Base-by-base conservation (phyloP, 2,797 vertebrate species). In the Scolopax bukidnonensis region DNA sequence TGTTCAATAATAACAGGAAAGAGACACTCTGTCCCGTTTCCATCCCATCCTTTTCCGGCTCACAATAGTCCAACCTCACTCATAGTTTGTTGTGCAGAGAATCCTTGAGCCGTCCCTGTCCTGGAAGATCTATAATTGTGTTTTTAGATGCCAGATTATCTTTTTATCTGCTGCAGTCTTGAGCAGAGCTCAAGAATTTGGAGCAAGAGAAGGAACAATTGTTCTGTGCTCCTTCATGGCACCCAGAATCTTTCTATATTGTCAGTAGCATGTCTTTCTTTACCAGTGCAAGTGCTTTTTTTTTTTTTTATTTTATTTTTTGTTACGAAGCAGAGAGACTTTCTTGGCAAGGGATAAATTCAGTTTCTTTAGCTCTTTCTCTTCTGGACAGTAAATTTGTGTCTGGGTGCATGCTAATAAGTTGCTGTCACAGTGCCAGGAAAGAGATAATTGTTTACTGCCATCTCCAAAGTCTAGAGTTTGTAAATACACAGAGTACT, bases 1-100 rank as follows among this genome's bases (percentile, higher is more conserved):
- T 85, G 25, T 81, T 28, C 48, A 50, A 19, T 50, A 79, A 59
- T 24, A 64, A 74, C 71, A 74, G 91, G 78, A 85, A 87, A 38
- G 36, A 77, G n/a, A 59, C 16, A 67, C 41, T 59, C 47, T 50
- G 16, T 70, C 56, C 17, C 30, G 3, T 50, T 92, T 85, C 75
- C 45, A 41, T 40, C 41, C 4, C 43, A 74, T 91, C 36, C 36
- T 77, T 89, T 75, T 68, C 61, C 6, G 2, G 21, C 33, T 51
- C 32, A 27, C 12, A n/a, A 11, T 32, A 50, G 43, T 57, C 21
- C 3, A 28, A 24, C 45, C 30, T 85, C 8, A 2, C 1, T 57
- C 15, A 5, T 14, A 12, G 28, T 45, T 69, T 65, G 16, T 28
- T 84, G 28, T 54, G 10, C 57, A 54, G 47, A 61, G 36, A 57